Conservation (phyloP, 2,888 invertebrate genomes). For the Drosophila anceps region DNA sequence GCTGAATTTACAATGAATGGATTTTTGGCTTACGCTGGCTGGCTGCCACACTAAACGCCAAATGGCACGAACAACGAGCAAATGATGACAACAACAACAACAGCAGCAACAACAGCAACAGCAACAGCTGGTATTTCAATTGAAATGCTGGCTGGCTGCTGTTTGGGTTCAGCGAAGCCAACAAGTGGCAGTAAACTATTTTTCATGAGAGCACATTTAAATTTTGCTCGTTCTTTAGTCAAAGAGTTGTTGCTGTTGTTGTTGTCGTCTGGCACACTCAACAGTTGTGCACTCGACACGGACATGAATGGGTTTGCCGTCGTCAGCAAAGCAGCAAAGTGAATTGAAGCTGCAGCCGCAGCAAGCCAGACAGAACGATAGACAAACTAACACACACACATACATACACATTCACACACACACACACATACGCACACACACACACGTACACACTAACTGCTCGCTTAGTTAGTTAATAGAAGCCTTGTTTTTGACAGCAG, state of each 20-base stretch:
- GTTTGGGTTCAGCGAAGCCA: slow-evolving; percentile 48
- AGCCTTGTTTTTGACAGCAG: slow-evolving; percentile 72
- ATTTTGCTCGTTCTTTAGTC: slow-evolving; percentile 26
- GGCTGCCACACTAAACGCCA: slow-evolving; percentile 53
- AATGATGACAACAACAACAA: slow-evolving; percentile 68
- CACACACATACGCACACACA: neutral
- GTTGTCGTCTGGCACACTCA: slow-evolving; percentile 55
- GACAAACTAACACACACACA: neutral
- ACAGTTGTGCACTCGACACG: slow-evolving; percentile 65
- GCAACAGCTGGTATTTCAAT: slow-evolving; percentile 67
- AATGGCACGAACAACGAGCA: slow-evolving; percentile 71
- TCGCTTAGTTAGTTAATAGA: slow-evolving; percentile 55
- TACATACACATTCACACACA: neutral
- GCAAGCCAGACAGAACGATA: slow-evolving; percentile 14
- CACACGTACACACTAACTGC: neutral
- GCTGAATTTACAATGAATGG: slow-evolving; percentile 79
- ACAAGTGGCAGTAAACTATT: slow-evolving; percentile 81
- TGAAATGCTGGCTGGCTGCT: slow-evolving; percentile 64
- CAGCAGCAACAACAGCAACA: slow-evolving; percentile 44
- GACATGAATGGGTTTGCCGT: slow-evolving; percentile 60
- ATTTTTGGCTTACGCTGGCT: slow-evolving; percentile 63
- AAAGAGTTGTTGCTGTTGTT: slow-evolving; percentile 36
- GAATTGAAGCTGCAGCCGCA: slow-evolving; percentile 54
- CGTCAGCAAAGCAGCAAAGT: slow-evolving; percentile 47
- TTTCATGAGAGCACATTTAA: slow-evolving; percentile 57